phyloP scores from a whole-genome alignment of 2,113 vertebrate species.

The Chiloscyllium plagiosum region DNA sequence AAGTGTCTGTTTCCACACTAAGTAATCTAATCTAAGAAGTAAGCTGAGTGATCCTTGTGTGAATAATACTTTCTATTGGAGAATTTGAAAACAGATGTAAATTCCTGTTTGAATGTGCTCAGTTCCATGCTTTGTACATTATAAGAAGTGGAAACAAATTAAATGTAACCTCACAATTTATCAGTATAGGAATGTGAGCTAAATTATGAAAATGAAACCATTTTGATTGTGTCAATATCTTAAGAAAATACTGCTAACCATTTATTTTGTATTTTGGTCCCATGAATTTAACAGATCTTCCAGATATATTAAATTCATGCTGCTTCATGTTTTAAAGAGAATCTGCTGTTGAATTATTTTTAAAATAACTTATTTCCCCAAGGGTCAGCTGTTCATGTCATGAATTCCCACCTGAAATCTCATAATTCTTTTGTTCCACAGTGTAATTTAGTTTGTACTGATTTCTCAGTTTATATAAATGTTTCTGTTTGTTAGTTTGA shows the following conservation, averaged over 20 bases:
- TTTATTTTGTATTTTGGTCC: background rate
- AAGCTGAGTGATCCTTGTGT: too few relatives aligned
- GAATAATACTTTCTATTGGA: background rate
- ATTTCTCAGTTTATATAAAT: background rate
- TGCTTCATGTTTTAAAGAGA: background rate
- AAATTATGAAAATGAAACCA: background rate
- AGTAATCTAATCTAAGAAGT: too few relatives aligned
- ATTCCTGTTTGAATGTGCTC: background rate
- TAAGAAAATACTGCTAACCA: background rate
- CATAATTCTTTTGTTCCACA: background rate
- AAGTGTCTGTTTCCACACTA: too few relatives aligned
- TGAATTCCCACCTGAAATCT: background rate
- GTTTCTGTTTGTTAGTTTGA: background rate
- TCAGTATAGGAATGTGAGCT: background rate
- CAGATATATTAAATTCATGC: background rate
- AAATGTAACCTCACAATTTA: background rate
- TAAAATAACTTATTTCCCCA: background rate
- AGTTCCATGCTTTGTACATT: background rate
- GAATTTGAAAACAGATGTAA: background rate
- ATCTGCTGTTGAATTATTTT: background rate
- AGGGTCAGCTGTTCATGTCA: background rate
- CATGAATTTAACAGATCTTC: background rate
- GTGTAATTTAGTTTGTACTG: background rate
- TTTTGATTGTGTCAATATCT: background rate
- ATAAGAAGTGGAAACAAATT: too few relatives aligned